Conservation (phyloP, 2,888 invertebrate genomes). For the Alviniconcha strummeri region DNA sequence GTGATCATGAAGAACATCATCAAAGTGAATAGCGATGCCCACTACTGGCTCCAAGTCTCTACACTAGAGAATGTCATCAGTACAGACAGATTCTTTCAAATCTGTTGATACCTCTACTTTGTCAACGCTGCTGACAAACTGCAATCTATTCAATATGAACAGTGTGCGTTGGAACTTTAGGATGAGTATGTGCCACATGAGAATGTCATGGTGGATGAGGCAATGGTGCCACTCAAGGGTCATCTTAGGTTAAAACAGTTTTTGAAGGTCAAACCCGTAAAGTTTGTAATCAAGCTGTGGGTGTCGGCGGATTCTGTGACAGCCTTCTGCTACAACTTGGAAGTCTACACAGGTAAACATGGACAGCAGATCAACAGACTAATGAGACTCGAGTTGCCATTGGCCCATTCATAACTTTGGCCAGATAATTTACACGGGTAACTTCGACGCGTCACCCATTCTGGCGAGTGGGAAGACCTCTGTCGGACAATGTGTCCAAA, state of each 20-base stretch:
- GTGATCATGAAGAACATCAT: constrained; percentile 1
- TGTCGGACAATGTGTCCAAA: no score
- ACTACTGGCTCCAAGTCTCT: no score
- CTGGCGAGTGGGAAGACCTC: no score
- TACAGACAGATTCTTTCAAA: no score
- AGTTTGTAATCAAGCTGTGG: neutral
- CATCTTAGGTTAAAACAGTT: neutral
- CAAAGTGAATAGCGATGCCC: neutral
- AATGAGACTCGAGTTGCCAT: no score
- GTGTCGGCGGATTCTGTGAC: neutral
- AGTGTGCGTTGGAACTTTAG: no score
- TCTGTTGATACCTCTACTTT: neutral
- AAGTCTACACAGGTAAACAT: neutral
- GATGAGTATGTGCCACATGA: constrained; percentile 1
- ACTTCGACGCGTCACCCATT: no score
- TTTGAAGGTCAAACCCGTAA: neutral
- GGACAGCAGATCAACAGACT: no score
- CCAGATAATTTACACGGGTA: no score
- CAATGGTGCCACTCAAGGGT: neutral
- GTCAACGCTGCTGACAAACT: neutral
- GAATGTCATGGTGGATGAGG: neutral
- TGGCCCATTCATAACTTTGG: no score
- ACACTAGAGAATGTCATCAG: no score
- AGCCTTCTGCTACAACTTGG: neutral
- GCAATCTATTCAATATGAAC: neutral